Percentiles rank a stretch among this genome's conserved stretches.
phyloP scores from a whole-genome alignment of 2,113 vertebrate genomes.

The Todiramphus saurophagus region DNA sequence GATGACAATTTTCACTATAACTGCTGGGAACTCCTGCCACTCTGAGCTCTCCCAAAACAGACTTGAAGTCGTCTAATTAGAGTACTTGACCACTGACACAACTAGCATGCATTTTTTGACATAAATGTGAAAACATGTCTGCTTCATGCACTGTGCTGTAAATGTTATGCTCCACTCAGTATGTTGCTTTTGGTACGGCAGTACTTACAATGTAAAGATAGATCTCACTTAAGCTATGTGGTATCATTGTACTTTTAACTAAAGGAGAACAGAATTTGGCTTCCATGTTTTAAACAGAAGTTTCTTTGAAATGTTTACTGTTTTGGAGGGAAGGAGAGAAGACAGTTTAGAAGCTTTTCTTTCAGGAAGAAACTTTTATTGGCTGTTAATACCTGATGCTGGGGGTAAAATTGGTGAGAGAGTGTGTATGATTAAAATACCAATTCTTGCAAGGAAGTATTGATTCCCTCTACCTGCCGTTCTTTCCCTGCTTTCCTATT shows the following conservation, averaged over 20 bases:
- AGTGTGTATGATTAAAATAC: neutral
- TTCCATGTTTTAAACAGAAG: neutral
- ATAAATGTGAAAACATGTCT: neutral
- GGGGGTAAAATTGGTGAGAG: neutral
- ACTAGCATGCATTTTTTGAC: neutral
- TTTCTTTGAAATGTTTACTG: neutral
- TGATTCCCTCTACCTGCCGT: neutral
- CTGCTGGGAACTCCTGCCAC: neutral
- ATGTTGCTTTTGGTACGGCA: neutral
- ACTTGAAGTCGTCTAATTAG: neutral
- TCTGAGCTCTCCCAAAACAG: neutral
- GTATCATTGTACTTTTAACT: neutral
- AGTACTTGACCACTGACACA: too few relatives aligned
- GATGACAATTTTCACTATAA: neutral
- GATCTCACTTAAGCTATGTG: neutral
- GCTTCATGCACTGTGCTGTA: neutral
- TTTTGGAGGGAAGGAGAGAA: neutral
- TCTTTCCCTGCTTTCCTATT: neutral
- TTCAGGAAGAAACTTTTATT: neutral
- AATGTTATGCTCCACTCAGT: too few relatives aligned
- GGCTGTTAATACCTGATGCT: neutral
- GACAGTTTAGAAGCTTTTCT: neutral
- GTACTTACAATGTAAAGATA: neutral
- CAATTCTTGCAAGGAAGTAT: neutral
- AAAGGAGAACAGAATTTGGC: neutral